Base-by-base conservation (phyloP, 2,113 vertebrate species). In the Lamprologus callipterus region DNA sequence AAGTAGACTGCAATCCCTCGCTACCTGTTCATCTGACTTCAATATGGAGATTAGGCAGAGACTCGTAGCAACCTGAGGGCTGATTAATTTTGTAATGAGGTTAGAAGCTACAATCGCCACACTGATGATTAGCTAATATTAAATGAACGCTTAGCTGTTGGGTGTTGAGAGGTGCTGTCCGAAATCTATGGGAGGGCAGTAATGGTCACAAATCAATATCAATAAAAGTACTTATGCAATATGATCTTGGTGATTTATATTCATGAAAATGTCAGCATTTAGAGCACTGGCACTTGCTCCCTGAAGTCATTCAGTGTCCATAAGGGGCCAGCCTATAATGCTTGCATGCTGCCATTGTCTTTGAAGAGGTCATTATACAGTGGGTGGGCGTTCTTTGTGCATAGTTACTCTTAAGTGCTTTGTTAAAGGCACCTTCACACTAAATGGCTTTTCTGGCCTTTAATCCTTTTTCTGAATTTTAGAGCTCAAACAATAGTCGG, bases 141-240 rank as follows among this genome's bases (percentile, higher is more conserved):
- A 87, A 91, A 88, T 81, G 47, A 90, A 89, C 21, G 80, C 65
- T 58, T 68, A 73, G 88, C 83, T 60, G 8, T 82, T 87, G 88
- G 68, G 81, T 45, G 57, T 51, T 45, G 68, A 80, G n/a, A 68
- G 45, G 51, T 23, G 57, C 75, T 86, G 80, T 47, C 35, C 55
- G 54, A 68, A 86, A 88, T 90, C 81, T 88, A 19, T 26, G 23
- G 73, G n/a, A 82, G 49, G 68, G 57, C 33, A 79, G 73, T 42
- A 86, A 85, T 83, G 54, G 13, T 89, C 60, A 89, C 79, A 81
- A 91, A 91, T 91, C 87, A 92, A 91, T 91, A 89, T 78, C 53
- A 90, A 54, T 73, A 70, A 26, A 90, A 68, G 70, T 53, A 81
- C 9, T n/a, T 82, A 86, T 57, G 21, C 85, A 86, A 85, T 79